Evolutionary conservation across 2,797 vertebrate species (phyloP).

Genomic region (Alosa sapidissima): DNA sequence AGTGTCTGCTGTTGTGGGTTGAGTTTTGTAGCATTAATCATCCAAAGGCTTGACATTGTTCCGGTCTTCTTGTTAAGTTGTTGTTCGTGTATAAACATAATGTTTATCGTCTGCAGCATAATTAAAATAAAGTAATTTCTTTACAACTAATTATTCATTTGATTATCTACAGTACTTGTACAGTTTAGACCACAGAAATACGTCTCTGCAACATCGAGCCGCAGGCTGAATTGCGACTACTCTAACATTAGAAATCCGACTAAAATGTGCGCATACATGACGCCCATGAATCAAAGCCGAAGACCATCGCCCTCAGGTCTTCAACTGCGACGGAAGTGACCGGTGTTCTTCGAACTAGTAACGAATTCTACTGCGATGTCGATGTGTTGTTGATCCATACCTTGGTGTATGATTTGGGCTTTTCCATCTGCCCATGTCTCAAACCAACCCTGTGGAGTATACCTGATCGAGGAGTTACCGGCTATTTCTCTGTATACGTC

Average conservation of each 20-base stretch:
- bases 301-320: slow-evolving; percentile 10
- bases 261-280: not conserved
- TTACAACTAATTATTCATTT: not conserved
- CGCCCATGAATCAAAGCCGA: not conserved
- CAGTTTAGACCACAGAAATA: not conserved
- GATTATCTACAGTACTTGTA: not conserved
- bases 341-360: slow-evolving; percentile 30
- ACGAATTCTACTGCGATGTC: not conserved
- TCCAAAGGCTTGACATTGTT: not conserved
- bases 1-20: not conserved
- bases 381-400: slow-evolving; percentile 2
- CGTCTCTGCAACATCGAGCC: not conserved
- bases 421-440: slow-evolving; percentile 17
- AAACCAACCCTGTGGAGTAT: slow-evolving; percentile 13
- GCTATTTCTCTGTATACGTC: not conserved
- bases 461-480: slow-evolving; percentile 13
- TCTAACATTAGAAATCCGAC: not conserved
- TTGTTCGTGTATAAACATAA: not conserved
- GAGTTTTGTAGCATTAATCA: not conserved
- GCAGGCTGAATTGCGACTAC: not conserved
- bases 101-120: not conserved
- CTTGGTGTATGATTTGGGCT: not conserved
- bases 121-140: not conserved
- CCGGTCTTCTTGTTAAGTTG: no score
- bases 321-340: slow-evolving; percentile 44